phyloP scores from a whole-genome alignment of 2,113 vertebrate genomes.

The Heliornis fulica region DNA sequence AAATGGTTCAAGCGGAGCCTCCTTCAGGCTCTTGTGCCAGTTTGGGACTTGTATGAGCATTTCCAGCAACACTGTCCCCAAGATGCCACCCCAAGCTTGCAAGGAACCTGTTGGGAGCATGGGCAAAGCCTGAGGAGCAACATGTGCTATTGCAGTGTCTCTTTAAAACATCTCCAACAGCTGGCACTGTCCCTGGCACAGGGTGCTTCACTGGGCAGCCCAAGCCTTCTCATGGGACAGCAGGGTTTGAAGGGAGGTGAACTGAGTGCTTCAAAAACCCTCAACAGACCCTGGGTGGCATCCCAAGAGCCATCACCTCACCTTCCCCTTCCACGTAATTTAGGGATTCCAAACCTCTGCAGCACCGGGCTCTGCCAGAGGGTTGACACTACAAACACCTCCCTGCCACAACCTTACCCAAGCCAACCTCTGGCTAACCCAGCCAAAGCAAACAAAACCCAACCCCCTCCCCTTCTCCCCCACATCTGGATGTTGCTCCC shows the following conservation, averaged over 20 bases:
- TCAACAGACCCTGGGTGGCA: not conserved
- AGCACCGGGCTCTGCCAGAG: accelerated
- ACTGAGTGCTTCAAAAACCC: not conserved
- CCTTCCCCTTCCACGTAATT: accelerated
- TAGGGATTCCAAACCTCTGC: not conserved
- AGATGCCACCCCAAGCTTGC: not conserved
- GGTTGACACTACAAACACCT: too few species aligned
- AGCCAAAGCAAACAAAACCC: not conserved
- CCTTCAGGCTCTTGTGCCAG: not conserved
- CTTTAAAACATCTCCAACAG: not conserved
- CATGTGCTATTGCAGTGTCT: not conserved
- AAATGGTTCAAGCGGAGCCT: not conserved
- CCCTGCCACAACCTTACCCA: not conserved
- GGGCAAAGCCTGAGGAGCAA: not conserved
- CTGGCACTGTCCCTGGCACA: accelerated
- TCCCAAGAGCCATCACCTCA: not conserved
- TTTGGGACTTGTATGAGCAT: not conserved
- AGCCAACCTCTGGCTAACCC: not conserved
- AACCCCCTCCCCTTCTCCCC: not conserved
- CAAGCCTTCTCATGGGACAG: accelerated
- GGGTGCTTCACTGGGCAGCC: not conserved
- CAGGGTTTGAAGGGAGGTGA: not conserved
- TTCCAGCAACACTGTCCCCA: not conserved
- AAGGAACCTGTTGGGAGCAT: not conserved
- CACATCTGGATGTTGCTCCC: not conserved